A percentile compares a stretch with the other conserved stretches of the same genome.
These are phyloP conservation scores for Adelges cooleyi DNA, from an alignment of 1,140 invertebrate species.

Conservation along the genomic window DNA sequence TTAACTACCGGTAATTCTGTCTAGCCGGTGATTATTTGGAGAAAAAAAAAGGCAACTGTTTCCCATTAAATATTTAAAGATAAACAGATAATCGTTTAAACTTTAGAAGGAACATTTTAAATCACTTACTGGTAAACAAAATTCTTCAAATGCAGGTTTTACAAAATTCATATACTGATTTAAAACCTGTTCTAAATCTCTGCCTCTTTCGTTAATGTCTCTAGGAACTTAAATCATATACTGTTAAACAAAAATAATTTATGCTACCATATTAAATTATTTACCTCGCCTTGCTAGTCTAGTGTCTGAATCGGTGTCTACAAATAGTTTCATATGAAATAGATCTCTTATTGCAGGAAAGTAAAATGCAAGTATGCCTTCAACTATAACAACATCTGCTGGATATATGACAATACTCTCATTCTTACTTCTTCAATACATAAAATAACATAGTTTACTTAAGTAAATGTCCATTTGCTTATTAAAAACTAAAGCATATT, in stretches of 20 bases:
- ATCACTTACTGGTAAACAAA: slow-evolving; percentile 81
- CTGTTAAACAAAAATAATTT: slow-evolving; percentile 8
- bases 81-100: too few species aligned
- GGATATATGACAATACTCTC: slow-evolving; percentile 76
- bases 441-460: slow-evolving; percentile 15
- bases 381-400: slow-evolving; percentile 95
- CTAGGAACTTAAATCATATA: slow-evolving; percentile 58
- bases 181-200: slow-evolving; percentile 87
- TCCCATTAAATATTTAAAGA: too few species aligned
- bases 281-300: slow-evolving; percentile 84
- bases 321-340: slow-evolving; percentile 99
- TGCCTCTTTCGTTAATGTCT: slow-evolving; percentile 85
- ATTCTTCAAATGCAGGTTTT: slow-evolving; percentile 98
- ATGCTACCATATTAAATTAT: slow-evolving; percentile 3
- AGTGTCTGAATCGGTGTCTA: slow-evolving; percentile 97
- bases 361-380: slow-evolving; percentile 97
- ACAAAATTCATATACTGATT: slow-evolving; percentile 96
- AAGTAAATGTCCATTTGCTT: not conserved
- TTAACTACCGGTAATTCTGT: too few species aligned
- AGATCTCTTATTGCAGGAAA: slow-evolving; percentile 85
- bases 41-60: too few species aligned
- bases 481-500: not conserved
- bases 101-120: too few species aligned
- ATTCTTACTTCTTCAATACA: slow-evolving; percentile 49
- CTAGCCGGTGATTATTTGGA: too few species aligned